Percentiles rank a stretch among this genome's conserved stretches.
phyloP scores from a whole-genome alignment of 2,797 vertebrate genomes.

The Hylomyscus alleni region DNA sequence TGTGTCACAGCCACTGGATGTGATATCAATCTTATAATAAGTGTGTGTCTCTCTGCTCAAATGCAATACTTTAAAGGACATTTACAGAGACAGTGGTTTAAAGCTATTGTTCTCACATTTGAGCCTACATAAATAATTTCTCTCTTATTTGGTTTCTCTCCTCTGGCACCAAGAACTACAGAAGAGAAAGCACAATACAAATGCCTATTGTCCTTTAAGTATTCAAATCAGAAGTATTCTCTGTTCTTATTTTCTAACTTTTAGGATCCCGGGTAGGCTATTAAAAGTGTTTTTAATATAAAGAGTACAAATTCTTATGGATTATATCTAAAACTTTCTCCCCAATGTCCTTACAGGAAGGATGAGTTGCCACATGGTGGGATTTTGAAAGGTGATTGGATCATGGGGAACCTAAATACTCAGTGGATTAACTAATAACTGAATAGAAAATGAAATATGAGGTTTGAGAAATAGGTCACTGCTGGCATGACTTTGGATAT shows the following conservation, averaged over 20 bases:
- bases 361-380: not conserved
- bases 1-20: fast-evolving
- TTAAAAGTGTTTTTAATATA: not conserved
- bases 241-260: not conserved
- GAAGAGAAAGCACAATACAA: not conserved
- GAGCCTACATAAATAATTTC: not conserved
- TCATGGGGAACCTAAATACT: not conserved
- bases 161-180: not conserved
- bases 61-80: not conserved
- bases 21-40: not conserved
- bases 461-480: no score
- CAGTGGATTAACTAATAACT: not conserved
- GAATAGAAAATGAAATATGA: not conserved
- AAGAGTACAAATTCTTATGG: not conserved
- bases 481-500: not conserved
- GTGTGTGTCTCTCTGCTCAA: not conserved
- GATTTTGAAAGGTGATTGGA: not conserved
- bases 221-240: not conserved
- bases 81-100: not conserved
- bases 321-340: not conserved
- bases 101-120: not conserved
- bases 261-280: not conserved
- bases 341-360: not conserved
- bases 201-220: not conserved
- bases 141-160: not conserved